Evolutionary conservation across 2,113 vertebrate genomes (phyloP).

Genomic region (Chlamydotis undulata): DNA sequence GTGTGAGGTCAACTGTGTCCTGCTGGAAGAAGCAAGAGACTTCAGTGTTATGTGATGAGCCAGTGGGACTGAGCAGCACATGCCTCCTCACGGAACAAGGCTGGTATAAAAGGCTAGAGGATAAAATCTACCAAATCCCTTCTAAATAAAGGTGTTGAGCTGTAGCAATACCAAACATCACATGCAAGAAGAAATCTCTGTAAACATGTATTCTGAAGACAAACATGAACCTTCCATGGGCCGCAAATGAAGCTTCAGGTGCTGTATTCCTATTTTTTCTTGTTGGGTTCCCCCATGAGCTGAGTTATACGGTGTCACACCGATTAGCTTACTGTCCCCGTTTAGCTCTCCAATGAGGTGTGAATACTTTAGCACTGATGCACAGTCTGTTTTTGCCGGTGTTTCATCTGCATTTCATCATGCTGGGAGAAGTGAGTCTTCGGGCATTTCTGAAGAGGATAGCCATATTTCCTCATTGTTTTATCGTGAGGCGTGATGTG

Average conservation of each 20-base stretch:
- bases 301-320: not conserved
- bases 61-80: not conserved
- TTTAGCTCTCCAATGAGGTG: slow-evolving; percentile 43
- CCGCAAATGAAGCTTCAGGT: not conserved
- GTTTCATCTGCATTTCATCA: slow-evolving; percentile 29
- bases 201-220: not conserved
- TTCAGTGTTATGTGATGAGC: rapidly evolving
- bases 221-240: not conserved
- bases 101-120: not conserved
- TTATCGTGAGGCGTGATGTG: not conserved
- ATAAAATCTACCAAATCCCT: not conserved
- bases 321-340: not conserved
- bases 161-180: not conserved
- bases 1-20: not conserved
- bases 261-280: not conserved
- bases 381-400: not conserved
- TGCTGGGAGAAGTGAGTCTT: slow-evolving; percentile 21
- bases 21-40: not conserved
- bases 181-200: not conserved
- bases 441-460: not conserved
- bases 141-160: not conserved
- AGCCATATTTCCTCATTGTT: not conserved
- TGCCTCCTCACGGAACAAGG: not conserved
- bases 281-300: not conserved
- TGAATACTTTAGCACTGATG: slow-evolving; percentile 45